phyloP scores from a whole-genome alignment of 2,888 invertebrate species.

The Trilocha varians region DNA sequence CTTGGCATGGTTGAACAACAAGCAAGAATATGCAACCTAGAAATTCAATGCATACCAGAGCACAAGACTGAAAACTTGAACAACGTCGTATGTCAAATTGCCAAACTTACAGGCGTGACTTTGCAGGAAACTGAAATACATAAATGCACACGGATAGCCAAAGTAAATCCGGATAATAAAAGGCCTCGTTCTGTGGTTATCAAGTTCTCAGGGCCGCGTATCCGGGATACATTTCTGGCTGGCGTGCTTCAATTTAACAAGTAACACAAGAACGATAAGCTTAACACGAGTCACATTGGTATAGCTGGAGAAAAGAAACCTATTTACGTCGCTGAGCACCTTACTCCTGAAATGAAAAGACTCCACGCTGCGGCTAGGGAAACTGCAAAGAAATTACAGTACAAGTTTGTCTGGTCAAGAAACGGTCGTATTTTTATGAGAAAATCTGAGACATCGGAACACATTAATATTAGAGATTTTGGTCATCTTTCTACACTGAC shows the following conservation, averaged over 20 bases:
- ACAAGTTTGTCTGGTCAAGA: constrained; percentile 4
- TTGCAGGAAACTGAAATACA: constrained; percentile 11
- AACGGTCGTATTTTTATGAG: constrained; percentile 1
- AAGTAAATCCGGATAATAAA: constrained; percentile 6
- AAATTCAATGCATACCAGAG: too few species aligned
- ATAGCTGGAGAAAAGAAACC: constrained; percentile 1
- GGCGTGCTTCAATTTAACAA: constrained; percentile 14
- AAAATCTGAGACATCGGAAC: constrained; percentile 1
- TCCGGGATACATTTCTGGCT: too few species aligned
- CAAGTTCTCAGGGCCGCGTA: too few species aligned
- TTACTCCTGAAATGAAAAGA: too few species aligned
- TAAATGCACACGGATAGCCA: constrained; percentile 13
- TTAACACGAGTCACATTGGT: constrained; percentile 1
- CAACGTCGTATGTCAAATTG: too few species aligned
- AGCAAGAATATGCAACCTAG: too few species aligned
- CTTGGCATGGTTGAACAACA: too few species aligned
- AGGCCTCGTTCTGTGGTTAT: too few species aligned
- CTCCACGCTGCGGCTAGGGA: too few species aligned
- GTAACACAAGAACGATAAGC: constrained; percentile 6
- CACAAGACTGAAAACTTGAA: too few species aligned
- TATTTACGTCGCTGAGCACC: not conserved
- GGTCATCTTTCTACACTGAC: not conserved
- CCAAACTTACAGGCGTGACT: too few species aligned
- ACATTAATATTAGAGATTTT: not conserved
- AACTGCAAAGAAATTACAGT: constrained; percentile 2